Base-by-base conservation (phyloP, 2,888 invertebrate species). In the Halictus quadricinctus region DNA sequence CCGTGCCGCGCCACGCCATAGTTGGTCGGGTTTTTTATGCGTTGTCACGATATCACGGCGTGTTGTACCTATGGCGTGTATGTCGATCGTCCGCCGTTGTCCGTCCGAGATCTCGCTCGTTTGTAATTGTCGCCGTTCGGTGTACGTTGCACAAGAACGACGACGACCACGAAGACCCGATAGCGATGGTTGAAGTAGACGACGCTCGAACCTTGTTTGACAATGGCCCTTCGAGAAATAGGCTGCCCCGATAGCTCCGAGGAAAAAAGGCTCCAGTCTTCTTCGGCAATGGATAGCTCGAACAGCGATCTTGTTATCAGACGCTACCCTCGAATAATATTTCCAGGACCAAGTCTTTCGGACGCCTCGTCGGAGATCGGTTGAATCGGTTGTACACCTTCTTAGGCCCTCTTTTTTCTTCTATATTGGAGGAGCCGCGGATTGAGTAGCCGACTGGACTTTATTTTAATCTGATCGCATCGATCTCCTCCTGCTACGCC, bases 71-170 rank as follows among this genome's bases (percentile, higher is more conserved):
- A 85, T 88, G 79, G 87, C 87, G 87, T 90, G 91, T 89, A 91
- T 72, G 86, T 85, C 87, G 81, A 85, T 89, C 84, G 85, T 83
- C 80, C 84, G 81, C 72, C 83, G 87, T 90, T 90, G 91, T 91
- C 88, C 88, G 81, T 83, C 75, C 80, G 78, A 74, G 88, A 91
- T 91, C 92, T 89, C 83, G 85, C 84, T 83, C 90, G 88, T 92
- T 90, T 80, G 88, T 92, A 91, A 91, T 92, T 89, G 91, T 91
- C 90, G 82, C 80, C 82, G 72, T 79, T 75, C 76, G 82, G 50
- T 79, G 81, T 80, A 78, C 70, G 77, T 66, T 76, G 74, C 75
- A 64, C 80, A 73, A 70, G 70, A 79, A 80, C 75, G 76, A 72
- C 72, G 64, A 64, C 64, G 64, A 29, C 64, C 64, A 29, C 64